These are phyloP conservation scores for Lithosia quadra DNA, from an alignment of 2,888 invertebrate genomes.

Conservation along the genomic window DNA sequence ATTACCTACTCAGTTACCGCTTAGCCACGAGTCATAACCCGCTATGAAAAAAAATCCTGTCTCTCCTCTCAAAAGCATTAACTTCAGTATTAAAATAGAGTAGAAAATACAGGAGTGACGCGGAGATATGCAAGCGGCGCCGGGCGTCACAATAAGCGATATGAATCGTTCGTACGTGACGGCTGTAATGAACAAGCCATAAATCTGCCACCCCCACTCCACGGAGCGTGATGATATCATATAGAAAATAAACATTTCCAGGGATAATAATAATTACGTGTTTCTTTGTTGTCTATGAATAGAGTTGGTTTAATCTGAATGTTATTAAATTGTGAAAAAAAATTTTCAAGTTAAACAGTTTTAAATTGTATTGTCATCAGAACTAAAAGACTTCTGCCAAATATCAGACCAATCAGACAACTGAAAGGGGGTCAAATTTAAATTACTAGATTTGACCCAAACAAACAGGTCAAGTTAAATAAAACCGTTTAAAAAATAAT, in stretches of 20 bases:
- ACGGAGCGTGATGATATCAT: conserved; percentile 31
- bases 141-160: conserved; percentile 45
- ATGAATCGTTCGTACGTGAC: conserved; percentile 45
- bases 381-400: too few species aligned
- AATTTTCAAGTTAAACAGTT: too few species aligned
- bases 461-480: too few species aligned
- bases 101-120: conserved; percentile 24
- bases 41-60: neutral
- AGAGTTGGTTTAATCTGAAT: too few species aligned
- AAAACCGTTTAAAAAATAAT: too few species aligned
- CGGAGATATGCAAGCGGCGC: conserved; percentile 41
- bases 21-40: neutral
- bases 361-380: too few species aligned
- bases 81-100: conserved; percentile 33
- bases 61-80: neutral
- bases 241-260: conserved; percentile 24
- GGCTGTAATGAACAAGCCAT: conserved; percentile 41
- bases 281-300: conserved; percentile 22
- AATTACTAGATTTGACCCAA: too few species aligned
- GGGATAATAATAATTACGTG: conserved; percentile 16
- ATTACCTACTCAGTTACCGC: too few species aligned
- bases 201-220: conserved; percentile 36
- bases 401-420: too few species aligned
- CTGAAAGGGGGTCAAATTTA: too few species aligned
- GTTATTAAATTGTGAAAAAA: too few species aligned